A percentile compares a stretch with the other conserved stretches of the same genome.
phyloP scores from a whole-genome alignment of 2,113 vertebrate genomes.

The Dunckerocampus dactyliophorus region DNA sequence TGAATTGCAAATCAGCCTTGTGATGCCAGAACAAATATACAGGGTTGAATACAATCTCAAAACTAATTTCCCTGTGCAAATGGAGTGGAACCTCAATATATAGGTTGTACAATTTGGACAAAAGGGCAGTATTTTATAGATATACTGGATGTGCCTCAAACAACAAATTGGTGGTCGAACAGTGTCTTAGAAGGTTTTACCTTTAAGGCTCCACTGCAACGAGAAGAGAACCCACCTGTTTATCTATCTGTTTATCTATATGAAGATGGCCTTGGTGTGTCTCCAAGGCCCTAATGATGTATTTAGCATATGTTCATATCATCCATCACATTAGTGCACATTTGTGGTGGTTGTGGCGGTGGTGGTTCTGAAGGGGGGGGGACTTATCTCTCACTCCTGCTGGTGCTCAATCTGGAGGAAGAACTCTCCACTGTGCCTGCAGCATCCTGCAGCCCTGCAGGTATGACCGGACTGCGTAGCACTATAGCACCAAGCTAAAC shows the following conservation, averaged over 20 bases:
- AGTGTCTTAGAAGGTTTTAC: no score
- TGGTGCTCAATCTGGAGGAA: slow-evolving; percentile 65
- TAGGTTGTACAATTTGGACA: no score
- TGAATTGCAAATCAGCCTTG: slow-evolving; percentile 5
- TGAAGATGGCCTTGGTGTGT: slow-evolving; percentile 44
- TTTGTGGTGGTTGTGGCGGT: slow-evolving; percentile 15
- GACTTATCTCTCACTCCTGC: slow-evolving; percentile 60
- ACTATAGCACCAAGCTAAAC: slow-evolving; percentile 4
- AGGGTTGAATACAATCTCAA: background rate
- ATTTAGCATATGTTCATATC: slow-evolving; percentile 51
- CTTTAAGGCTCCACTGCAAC: no score
- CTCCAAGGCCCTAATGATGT: slow-evolving; percentile 48
- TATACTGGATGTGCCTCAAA: no score
- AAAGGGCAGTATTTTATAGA: no score
- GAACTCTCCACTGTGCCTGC: slow-evolving; percentile 40
- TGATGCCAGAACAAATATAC: background rate
- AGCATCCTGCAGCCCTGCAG: slow-evolving; percentile 42
- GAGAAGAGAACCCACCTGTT: no score
- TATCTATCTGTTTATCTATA: no score
- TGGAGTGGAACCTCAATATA: no score
- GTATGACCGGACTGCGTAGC: slow-evolving; percentile 21
- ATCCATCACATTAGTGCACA: slow-evolving; percentile 53
- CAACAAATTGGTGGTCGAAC: no score
- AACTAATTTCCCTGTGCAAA: background rate
- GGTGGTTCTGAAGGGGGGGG: slow-evolving; percentile 19